Conservation (phyloP, 1,140 invertebrate genomes). For the Dendrolimus kikuchii region DNA sequence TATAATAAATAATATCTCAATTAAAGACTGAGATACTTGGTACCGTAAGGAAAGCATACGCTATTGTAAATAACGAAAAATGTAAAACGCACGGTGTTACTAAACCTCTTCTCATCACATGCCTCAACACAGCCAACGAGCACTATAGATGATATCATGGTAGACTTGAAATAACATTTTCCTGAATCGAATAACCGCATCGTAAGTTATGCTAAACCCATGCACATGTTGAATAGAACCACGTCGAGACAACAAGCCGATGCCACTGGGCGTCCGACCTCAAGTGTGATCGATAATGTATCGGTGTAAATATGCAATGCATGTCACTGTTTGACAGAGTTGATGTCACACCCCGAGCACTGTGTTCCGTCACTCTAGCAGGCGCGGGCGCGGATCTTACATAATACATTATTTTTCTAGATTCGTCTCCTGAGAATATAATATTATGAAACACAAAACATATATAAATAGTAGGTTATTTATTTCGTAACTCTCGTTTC, state of each 20-base stretch:
- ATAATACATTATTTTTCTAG: conserved; percentile 4
- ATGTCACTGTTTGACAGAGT: conserved; percentile 72
- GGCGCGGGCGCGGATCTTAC: conserved; percentile 48
- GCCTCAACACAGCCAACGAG: conserved; percentile 69
- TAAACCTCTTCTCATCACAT: conserved; percentile 69
- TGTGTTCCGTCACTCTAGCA: conserved; percentile 70
- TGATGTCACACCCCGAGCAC: conserved; percentile 72
- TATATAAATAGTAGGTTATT: neutral
- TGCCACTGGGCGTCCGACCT: conserved; percentile 25
- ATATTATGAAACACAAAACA: neutral
- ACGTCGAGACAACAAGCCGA: conserved; percentile 37
- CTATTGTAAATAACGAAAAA: conserved; percentile 67
- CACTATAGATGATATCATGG: conserved; percentile 70
- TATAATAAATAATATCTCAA: conserved; percentile 24
- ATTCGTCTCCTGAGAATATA: neutral
- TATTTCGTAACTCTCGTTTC: neutral
- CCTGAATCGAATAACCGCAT: conserved; percentile 66
- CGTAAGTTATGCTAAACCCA: conserved; percentile 69
- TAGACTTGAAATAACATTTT: conserved; percentile 70
- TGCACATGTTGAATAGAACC: conserved; percentile 60
- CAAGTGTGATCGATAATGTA: conserved; percentile 34
- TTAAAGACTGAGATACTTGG: conserved; percentile 34
- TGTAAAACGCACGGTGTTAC: conserved; percentile 66
- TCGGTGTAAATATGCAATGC: conserved; percentile 67
- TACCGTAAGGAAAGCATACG: conserved; percentile 29